phyloP scores from a whole-genome alignment of 2,888 invertebrate genomes.

The Colletes collaris region DNA sequence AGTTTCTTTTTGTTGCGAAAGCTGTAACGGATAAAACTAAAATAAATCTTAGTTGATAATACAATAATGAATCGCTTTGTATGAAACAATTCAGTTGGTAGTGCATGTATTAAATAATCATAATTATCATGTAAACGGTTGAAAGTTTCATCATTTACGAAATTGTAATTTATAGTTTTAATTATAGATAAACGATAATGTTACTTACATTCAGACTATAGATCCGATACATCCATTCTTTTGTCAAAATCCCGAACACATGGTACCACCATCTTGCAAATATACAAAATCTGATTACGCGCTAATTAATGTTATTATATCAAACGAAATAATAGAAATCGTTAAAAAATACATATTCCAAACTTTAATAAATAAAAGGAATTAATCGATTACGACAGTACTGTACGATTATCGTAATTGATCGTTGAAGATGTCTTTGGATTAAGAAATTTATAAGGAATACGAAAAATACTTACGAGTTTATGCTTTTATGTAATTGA shows the following conservation, averaged over 20 bases:
- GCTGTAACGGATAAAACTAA: constrained; percentile 17
- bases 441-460: constrained; percentile 13
- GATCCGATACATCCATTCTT: no score
- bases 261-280: no score
- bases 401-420: background rate
- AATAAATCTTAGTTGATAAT: background rate
- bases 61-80: background rate
- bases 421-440: constrained; percentile 25
- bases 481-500: constrained; percentile 9
- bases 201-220: no score
- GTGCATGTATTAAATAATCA: constrained; percentile 66
- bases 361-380: background rate
- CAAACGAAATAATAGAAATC: background rate
- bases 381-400: background rate
- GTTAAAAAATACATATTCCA: constrained; percentile 28
- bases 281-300: no score
- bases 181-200: background rate
- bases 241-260: no score
- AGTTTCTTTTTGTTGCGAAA: background rate
- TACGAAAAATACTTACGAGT: background rate
- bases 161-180: background rate
- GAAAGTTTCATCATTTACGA: constrained; percentile 37
- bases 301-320: no score
- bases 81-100: constrained; percentile 57
- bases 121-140: constrained; percentile 40